Conservation (phyloP, 2,888 invertebrate species). For the Disparrhopalites patrizii region DNA sequence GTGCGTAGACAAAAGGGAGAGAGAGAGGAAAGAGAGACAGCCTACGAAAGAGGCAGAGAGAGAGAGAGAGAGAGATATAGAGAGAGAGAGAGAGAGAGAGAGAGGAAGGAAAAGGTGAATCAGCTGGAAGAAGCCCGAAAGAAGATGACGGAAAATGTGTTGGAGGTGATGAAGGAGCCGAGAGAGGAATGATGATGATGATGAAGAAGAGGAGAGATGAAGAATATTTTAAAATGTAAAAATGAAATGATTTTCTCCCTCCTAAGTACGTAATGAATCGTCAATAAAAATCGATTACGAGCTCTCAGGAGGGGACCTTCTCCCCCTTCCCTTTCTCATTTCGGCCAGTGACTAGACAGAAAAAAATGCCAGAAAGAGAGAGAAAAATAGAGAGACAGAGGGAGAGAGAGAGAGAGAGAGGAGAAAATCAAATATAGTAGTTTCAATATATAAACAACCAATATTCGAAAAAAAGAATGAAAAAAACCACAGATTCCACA, state of each 20-base stretch:
- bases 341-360: conserved; percentile 43
- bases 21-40: too few species aligned
- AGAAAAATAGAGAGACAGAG: not conserved
- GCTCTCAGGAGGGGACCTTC: conserved; percentile 36
- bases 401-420: not conserved
- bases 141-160: too few species aligned
- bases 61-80: too few species aligned
- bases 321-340: conserved; percentile 34
- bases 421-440: conserved; percentile 10
- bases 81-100: not conserved
- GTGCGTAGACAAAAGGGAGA: too few species aligned
- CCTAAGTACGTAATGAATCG: conserved; percentile 43
- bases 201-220: not conserved
- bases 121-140: not conserved
- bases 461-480: too few species aligned
- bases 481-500: too few species aligned
- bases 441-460: too few species aligned
- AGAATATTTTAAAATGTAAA: not conserved
- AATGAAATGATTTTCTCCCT: conserved; percentile 7
- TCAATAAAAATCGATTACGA: conserved; percentile 49
- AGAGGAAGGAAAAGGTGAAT: conserved; percentile 4
- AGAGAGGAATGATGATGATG: not conserved
- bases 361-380: conserved; percentile 5
- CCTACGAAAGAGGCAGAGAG: too few species aligned
- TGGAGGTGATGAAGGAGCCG: not conserved